These are phyloP conservation scores for Mycteria americana DNA, from an alignment of 2,797 vertebrate species.

Conservation along the genomic window DNA sequence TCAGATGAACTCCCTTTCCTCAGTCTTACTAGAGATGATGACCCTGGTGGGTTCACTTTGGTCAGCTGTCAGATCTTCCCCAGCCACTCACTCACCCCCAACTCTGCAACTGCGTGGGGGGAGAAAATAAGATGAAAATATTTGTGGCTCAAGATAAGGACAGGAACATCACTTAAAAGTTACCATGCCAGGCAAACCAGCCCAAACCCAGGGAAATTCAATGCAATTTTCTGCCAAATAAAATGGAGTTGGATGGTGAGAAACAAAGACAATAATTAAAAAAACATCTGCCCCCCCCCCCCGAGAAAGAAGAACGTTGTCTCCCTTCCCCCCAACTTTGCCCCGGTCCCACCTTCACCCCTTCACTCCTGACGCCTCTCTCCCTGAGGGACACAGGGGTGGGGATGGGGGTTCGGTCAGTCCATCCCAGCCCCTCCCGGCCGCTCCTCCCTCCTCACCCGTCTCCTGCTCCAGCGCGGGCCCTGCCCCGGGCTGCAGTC, in stretches of 20 bases:
- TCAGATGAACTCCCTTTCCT: not conserved
- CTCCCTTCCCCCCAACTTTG: no score
- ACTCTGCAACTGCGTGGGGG: not conserved
- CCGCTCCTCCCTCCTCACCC: not conserved
- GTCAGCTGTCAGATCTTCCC: not conserved
- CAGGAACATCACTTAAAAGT: not conserved
- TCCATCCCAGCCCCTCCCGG: not conserved
- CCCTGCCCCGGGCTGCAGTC: no score
- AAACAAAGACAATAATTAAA: not conserved
- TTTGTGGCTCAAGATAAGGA: not conserved
- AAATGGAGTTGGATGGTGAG: not conserved
- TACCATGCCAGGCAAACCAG: not conserved
- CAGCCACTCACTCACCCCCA: not conserved
- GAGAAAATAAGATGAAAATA: not conserved
- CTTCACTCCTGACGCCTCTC: rapidly evolving
- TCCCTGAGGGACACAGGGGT: rapidly evolving
- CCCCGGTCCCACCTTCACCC: rapidly evolving
- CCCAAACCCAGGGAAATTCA: not conserved
- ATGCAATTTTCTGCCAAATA: not conserved
- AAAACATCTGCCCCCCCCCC: not conserved
- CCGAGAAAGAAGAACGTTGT: not conserved
- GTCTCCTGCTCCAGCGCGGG: no score
- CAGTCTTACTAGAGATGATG: not conserved
- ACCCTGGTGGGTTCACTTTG: not conserved
- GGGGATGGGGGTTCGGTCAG: no score